Evolutionary conservation across 2,888 invertebrate genomes (phyloP).

Genomic region (Eupithecia tripunctaria): DNA sequence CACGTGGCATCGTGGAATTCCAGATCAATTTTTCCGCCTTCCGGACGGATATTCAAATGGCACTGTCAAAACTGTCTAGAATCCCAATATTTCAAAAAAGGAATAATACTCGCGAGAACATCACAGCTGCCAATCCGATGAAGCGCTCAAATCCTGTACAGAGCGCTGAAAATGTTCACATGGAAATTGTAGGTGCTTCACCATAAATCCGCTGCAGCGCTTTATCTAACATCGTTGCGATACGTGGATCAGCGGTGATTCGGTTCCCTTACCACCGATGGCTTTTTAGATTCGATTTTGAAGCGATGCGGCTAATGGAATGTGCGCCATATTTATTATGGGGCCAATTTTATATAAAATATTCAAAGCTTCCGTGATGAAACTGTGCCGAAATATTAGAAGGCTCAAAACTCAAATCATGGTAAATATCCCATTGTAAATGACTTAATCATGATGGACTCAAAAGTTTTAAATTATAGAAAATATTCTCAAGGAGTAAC

Average conservation of each 20-base stretch:
- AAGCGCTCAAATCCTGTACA: slow-evolving; percentile 12
- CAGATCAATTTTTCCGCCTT: slow-evolving; percentile 8
- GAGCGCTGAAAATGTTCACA: slow-evolving; percentile 16
- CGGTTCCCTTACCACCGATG: slow-evolving; percentile 39
- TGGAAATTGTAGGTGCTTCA: slow-evolving; percentile 12
- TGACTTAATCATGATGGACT: too few relatives aligned
- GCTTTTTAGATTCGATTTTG: slow-evolving; percentile 52
- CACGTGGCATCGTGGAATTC: background rate
- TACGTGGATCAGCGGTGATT: slow-evolving; percentile 28
- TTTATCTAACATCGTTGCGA: slow-evolving; percentile 22
- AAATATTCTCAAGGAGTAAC: background rate
- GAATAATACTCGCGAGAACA: slow-evolving; percentile 12
- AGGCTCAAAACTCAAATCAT: too few relatives aligned
- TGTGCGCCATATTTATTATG: slow-evolving; percentile 28
- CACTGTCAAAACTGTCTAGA: slow-evolving; percentile 31
- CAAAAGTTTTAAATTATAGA: too few relatives aligned
- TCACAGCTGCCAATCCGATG: slow-evolving; percentile 6
- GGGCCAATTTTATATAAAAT: slow-evolving; percentile 22
- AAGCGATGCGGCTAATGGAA: slow-evolving; percentile 37
- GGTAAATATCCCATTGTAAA: too few relatives aligned
- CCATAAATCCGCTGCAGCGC: slow-evolving; percentile 9
- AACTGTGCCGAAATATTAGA: too few relatives aligned
- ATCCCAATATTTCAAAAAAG: slow-evolving; percentile 21
- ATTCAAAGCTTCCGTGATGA: too few relatives aligned
- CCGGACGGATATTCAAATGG: slow-evolving; percentile 21